Conservation (phyloP, 2,888 invertebrate genomes). For the Stenchaetothrips biformis region DNA sequence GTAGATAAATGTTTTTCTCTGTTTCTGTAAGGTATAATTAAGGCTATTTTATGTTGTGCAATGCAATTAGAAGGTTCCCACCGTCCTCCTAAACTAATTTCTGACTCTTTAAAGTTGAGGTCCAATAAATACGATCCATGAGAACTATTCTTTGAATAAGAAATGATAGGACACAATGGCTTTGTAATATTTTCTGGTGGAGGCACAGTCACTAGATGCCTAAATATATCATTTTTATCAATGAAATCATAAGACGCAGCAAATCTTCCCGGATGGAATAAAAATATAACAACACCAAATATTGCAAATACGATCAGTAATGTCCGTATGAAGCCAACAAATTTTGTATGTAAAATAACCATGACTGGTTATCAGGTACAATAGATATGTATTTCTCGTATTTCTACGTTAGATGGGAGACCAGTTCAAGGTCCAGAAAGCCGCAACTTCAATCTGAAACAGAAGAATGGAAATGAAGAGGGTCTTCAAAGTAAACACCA, state of each 20-base stretch:
- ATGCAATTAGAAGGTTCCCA: constrained; percentile 49
- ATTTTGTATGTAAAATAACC: not conserved
- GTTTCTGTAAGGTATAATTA: constrained; percentile 80
- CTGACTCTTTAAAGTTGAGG: constrained; percentile 28
- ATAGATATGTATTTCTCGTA: too few species aligned
- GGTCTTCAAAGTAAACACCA: too few species aligned
- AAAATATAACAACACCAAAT: not conserved
- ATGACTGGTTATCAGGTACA: not conserved
- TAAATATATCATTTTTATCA: not conserved
- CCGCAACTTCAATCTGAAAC: too few species aligned
- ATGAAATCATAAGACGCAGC: not conserved
- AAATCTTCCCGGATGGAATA: constrained; percentile 15
- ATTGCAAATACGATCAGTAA: not conserved
- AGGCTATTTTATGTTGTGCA: constrained; percentile 62
- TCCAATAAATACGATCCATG: not conserved
- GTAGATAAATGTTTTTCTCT: constrained; percentile 66
- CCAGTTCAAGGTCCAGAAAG: too few species aligned
- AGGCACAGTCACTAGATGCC: not conserved
- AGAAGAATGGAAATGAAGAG: too few species aligned
- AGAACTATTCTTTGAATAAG: not conserved
- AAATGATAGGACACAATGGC: not conserved
- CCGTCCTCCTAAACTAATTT: constrained; percentile 48
- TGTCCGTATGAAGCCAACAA: not conserved
- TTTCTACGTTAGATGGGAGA: too few species aligned
- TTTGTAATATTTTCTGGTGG: not conserved